phyloP scores from a whole-genome alignment of 2,888 invertebrate genomes.

The Drosophila recens region DNA sequence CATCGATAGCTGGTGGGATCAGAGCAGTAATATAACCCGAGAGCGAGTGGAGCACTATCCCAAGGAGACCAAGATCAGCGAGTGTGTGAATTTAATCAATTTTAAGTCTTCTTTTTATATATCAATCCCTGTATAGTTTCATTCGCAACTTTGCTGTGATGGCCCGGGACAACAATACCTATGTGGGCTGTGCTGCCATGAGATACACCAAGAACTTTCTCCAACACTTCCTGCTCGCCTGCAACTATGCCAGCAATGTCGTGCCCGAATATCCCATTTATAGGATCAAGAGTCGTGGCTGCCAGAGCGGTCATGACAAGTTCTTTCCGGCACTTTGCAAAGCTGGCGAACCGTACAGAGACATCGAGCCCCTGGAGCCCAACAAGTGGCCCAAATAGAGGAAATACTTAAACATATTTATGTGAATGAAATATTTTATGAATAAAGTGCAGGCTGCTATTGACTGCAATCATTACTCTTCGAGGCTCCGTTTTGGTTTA shows the following conservation, averaged over 20 bases:
- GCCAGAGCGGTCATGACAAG: constrained; percentile 55
- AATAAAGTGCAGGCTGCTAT: constrained; percentile 25
- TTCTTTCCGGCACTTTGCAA: constrained; percentile 52
- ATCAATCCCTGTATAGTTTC: constrained; percentile 15
- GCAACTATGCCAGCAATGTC: constrained; percentile 65
- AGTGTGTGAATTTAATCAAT: constrained; percentile 45
- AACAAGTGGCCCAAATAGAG: constrained; percentile 20
- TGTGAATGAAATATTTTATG: constrained; percentile 13
- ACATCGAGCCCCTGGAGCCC: constrained; percentile 35
- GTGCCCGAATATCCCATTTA: constrained; percentile 52
- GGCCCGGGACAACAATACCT: constrained; percentile 66
- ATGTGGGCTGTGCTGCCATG: constrained; percentile 65
- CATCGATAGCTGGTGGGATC: constrained; percentile 65
- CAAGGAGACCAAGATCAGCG: constrained; percentile 36
- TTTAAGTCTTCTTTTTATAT: neutral
- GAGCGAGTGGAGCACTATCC: constrained; percentile 49
- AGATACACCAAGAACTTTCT: constrained; percentile 23
- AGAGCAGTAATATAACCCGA: constrained; percentile 46
- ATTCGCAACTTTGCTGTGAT: constrained; percentile 69
- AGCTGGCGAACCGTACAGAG: constrained; percentile 51
- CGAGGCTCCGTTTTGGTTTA: constrained; percentile 33
- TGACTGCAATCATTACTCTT: constrained; percentile 6
- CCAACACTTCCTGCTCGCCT: constrained; percentile 59
- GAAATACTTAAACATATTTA: neutral
- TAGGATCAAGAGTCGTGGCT: constrained; percentile 41